Evolutionary conservation across 2,113 vertebrate species (phyloP).

Genomic region (Callipepla californica): DNA sequence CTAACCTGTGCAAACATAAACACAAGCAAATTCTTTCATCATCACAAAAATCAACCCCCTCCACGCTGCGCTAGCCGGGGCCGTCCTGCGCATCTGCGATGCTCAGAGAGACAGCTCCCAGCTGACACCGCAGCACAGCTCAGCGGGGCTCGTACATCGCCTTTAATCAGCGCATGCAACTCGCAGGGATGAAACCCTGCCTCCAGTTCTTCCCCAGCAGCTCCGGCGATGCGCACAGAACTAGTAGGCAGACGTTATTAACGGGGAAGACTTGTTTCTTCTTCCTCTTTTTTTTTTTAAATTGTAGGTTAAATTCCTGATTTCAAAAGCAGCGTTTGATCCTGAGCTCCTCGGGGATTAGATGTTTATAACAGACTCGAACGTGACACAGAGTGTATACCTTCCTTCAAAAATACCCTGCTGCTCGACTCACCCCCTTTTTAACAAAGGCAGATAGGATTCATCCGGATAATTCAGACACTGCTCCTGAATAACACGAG

Average conservation of each 20-base stretch:
- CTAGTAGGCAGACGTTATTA: background rate
- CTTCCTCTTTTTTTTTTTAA: background rate
- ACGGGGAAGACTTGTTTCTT: background rate
- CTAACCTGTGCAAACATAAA: conserved; percentile 48
- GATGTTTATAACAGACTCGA: conserved; percentile 9
- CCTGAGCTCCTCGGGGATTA: background rate
- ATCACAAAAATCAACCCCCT: background rate
- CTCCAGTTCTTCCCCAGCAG: background rate
- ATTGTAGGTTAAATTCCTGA: conserved; percentile 39
- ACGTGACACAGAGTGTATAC: background rate
- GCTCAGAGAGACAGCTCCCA: background rate
- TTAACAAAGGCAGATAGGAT: background rate
- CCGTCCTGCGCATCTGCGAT: background rate
- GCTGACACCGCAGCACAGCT: background rate
- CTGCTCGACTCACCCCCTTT: background rate
- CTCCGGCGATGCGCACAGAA: background rate
- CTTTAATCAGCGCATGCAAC: conserved; percentile 25
- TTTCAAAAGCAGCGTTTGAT: conserved; percentile 52
- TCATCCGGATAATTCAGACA: background rate
- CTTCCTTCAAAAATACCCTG: background rate
- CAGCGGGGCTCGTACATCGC: background rate
- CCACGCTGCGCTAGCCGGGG: background rate
- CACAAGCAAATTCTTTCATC: conserved; percentile 30
- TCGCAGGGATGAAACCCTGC: background rate
- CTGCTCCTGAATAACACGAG: background rate